A percentile compares a stretch with the other conserved stretches of the same genome.
Conservation (phyloP, 2,113 vertebrate genomes). For the Chamaea fasciata region DNA sequence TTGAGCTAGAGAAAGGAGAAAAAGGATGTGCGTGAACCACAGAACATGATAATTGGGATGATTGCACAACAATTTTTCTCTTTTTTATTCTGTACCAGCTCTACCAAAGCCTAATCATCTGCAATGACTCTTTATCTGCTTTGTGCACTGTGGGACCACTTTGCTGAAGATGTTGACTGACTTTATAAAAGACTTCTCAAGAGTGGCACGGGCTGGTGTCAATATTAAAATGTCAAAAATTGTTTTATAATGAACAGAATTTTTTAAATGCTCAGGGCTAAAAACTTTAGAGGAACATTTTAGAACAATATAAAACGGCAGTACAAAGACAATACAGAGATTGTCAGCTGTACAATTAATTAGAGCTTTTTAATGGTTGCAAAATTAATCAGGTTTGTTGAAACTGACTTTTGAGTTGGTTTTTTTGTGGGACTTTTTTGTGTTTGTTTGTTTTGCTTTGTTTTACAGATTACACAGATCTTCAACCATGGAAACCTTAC, state of each 20-base stretch:
- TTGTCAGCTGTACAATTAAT: not conserved
- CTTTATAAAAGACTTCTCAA: not conserved
- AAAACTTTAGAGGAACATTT: not conserved
- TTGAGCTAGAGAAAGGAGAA: conserved; percentile 9
- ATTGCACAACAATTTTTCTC: not conserved
- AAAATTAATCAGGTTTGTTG: not conserved
- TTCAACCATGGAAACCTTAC: not conserved
- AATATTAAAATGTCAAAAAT: not conserved
- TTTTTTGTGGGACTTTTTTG: too few relatives aligned
- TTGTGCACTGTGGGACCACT: not conserved
- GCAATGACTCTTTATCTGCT: not conserved
- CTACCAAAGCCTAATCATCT: not conserved
- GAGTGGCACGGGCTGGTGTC: not conserved
- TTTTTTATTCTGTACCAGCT: not conserved
- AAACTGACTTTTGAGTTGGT: not conserved
- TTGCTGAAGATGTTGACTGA: not conserved
- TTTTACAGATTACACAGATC: not conserved
- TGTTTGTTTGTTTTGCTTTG: not conserved
- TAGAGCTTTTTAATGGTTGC: not conserved
- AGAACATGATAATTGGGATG: not conserved
- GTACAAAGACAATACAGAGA: not conserved
- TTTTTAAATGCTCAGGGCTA: not conserved
- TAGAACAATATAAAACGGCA: not conserved
- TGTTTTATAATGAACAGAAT: not conserved
- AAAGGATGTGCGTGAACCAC: not conserved